These are phyloP conservation scores for Aphodius sticticus DNA, from an alignment of 2,888 invertebrate genomes.

Conservation along the genomic window DNA sequence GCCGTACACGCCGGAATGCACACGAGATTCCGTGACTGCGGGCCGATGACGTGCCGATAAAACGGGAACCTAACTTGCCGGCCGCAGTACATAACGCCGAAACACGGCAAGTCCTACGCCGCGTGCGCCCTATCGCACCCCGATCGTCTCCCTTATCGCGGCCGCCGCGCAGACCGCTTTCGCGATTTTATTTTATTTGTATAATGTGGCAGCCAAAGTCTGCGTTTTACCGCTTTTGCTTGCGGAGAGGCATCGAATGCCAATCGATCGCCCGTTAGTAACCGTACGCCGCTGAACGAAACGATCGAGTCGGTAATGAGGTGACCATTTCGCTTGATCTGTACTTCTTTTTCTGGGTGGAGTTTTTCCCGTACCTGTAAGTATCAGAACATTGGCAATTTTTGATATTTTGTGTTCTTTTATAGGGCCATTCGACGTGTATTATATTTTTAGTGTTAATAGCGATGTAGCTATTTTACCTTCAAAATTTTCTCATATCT, in stretches of 20 bases:
- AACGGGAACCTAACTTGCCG: conserved; percentile 43
- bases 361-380: no score
- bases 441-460: no score
- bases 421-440: no score
- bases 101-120: conserved; percentile 18
- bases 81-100: conserved; percentile 38
- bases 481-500: no score
- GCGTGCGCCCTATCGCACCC: conserved; percentile 7
- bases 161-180: conserved; percentile 22
- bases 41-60: conserved; percentile 48
- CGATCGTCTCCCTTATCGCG: conserved; percentile 29
- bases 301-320: not conserved
- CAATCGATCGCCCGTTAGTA: conserved; percentile 4
- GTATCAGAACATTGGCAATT: no score
- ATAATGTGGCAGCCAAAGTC: conserved; percentile 22
- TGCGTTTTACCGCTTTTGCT: not conserved
- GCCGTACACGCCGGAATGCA: not conserved
- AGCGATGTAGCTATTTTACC: no score
- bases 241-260: not conserved
- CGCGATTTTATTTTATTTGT: conserved; percentile 30
- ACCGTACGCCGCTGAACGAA: not conserved
- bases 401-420: no score
- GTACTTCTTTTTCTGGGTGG: not conserved
- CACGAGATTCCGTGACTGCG: conserved; percentile 45
- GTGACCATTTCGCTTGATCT: not conserved